Percentiles rank a stretch among this genome's conserved stretches.
These are phyloP conservation scores for Holothuria glaberrima DNA, from an alignment of 35 echinoderm and acorn worm species.

Conservation along the genomic window DNA sequence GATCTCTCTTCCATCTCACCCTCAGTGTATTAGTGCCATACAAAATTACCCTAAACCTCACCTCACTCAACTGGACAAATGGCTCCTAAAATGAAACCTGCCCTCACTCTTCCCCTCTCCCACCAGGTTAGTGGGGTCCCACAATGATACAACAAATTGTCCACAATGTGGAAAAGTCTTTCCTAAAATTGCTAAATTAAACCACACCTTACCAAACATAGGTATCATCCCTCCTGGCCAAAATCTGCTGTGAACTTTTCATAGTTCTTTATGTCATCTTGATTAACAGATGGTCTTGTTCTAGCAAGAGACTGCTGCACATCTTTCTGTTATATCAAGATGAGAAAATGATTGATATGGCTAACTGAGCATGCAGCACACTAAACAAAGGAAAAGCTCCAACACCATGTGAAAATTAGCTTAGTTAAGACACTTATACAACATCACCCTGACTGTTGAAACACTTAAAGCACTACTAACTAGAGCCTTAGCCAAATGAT, in stretches of 20 bases:
- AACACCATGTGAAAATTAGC: background rate
- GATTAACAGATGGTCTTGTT: constrained; percentile 87
- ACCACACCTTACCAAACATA: background rate
- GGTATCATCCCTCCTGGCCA: constrained; percentile 88
- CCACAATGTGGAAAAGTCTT: too few relatives aligned
- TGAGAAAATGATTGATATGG: background rate
- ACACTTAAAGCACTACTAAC: too few relatives aligned
- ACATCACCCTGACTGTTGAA: too few relatives aligned
- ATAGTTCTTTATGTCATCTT: constrained; percentile 72
- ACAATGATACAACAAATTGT: too few relatives aligned
- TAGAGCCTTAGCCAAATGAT: too few relatives aligned
- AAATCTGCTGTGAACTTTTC: constrained; percentile 87
- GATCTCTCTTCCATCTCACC: too few relatives aligned
- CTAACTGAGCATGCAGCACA: background rate
- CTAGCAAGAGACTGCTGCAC: constrained; percentile 62
- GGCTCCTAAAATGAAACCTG: too few relatives aligned
- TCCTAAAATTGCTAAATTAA: background rate
- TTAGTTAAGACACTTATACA: background rate
- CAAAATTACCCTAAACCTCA: too few relatives aligned
- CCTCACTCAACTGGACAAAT: too few relatives aligned
- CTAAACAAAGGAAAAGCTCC: background rate
- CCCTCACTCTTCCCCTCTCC: too few relatives aligned
- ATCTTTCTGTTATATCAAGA: constrained; percentile 73
- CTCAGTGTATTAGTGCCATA: too few relatives aligned
- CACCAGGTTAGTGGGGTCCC: too few relatives aligned